These are phyloP conservation scores for Hippocampus comes DNA, from an alignment of 2,113 vertebrate species.

Conservation along the genomic window DNA sequence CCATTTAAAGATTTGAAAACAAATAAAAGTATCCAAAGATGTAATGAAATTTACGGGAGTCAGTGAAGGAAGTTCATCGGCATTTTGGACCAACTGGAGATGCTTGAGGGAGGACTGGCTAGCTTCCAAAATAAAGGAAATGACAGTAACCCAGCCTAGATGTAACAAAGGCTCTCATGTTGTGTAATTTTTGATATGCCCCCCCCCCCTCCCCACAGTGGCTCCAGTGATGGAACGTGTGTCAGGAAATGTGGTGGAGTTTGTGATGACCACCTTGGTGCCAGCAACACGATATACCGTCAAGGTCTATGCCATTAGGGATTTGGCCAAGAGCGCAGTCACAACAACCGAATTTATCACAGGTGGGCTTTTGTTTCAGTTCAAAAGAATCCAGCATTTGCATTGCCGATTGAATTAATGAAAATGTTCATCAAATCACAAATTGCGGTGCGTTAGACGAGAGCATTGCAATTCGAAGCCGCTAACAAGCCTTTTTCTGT, in stretches of 20 bases:
- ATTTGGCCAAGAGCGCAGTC: slow-evolving; percentile 78
- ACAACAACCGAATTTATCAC: slow-evolving; percentile 86
- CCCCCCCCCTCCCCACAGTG: slow-evolving; percentile 63
- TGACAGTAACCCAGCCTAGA: too few species aligned
- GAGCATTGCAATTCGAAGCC: not conserved
- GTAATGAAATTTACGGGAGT: too few species aligned
- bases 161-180: not conserved
- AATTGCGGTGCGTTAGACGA: not conserved
- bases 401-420: not conserved
- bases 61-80: too few species aligned
- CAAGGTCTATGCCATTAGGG: slow-evolving; percentile 83
- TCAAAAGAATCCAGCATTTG: not conserved
- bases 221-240: slow-evolving; percentile 81
- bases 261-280: slow-evolving; percentile 79
- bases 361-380: slow-evolving; percentile 68
- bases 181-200: not conserved
- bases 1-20: too few species aligned
- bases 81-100: too few species aligned
- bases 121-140: too few species aligned
- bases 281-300: slow-evolving; percentile 86
- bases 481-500: slow-evolving; percentile 19
- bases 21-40: too few species aligned
- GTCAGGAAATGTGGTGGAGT: slow-evolving; percentile 89
- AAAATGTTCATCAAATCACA: not conserved
- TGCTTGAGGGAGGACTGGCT: too few species aligned